Evolutionary conservation across 2,797 vertebrate species (phyloP).

Genomic region (Amphiprion clarkii): DNA sequence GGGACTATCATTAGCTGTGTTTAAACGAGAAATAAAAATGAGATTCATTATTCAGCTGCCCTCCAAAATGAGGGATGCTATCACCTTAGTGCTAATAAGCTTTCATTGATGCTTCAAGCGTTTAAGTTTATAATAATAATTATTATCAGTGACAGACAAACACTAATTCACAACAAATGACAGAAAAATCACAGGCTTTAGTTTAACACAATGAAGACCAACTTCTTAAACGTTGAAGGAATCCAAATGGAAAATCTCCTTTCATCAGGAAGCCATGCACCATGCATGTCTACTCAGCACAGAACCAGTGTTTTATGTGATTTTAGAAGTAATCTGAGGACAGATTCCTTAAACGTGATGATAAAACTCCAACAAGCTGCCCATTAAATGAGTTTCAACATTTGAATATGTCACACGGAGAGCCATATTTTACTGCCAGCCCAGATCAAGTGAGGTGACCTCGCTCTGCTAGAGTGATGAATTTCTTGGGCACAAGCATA

Average conservation of each 20-base stretch:
- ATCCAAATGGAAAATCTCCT: slow-evolving; percentile 21
- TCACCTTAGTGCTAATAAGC: slow-evolving; percentile 25
- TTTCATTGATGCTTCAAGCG: slow-evolving; percentile 26
- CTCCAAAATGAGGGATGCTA: slow-evolving; percentile 11
- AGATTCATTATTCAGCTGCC: slow-evolving; percentile 30
- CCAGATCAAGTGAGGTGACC: background rate
- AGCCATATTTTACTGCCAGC: background rate
- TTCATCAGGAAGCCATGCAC: background rate
- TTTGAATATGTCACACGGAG: slow-evolving; percentile 9
- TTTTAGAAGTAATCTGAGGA: background rate
- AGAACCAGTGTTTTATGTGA: slow-evolving; percentile 1
- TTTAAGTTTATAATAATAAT: slow-evolving; percentile 21
- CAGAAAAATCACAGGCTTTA: slow-evolving; percentile 16
- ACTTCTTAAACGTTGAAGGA: slow-evolving; percentile 1
- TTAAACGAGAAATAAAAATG: slow-evolving; percentile 18
- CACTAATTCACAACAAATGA: slow-evolving; percentile 28
- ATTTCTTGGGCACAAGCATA: background rate
- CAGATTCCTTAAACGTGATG: background rate
- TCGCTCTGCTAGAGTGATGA: background rate
- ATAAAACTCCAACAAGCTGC: background rate
- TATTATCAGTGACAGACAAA: slow-evolving; percentile 23
- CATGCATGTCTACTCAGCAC: background rate
- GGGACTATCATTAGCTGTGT: slow-evolving; percentile 22
- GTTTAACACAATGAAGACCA: slow-evolving; percentile 11
- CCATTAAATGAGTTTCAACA: slow-evolving; percentile 5